These are phyloP conservation scores for Schizopygopsis malacanthus DNA, from an alignment of 2,797 vertebrate species.

Conservation along the genomic window DNA sequence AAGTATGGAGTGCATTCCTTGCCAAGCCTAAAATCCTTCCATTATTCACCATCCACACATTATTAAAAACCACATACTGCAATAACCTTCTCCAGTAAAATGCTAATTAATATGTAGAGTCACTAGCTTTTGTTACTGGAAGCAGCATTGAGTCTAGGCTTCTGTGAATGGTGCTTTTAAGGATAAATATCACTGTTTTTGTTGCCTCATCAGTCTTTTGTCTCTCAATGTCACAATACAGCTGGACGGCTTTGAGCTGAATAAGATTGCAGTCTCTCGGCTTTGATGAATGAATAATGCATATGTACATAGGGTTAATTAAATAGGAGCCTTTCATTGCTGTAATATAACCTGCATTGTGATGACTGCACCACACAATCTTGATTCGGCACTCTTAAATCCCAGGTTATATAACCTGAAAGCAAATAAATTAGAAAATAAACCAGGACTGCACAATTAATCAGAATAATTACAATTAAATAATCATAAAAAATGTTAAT, in stretches of 20 bases:
- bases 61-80: background rate
- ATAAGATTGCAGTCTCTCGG: background rate
- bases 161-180: conserved; percentile 15
- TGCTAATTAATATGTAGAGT: conserved; percentile 8
- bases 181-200: background rate
- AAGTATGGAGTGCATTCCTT: background rate
- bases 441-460: background rate
- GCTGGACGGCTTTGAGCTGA: conserved; percentile 1
- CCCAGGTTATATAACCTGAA: background rate
- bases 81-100: background rate
- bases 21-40: background rate
- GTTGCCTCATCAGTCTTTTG: background rate
- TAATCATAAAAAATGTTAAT: background rate
- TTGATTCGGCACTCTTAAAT: background rate
- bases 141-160: background rate
- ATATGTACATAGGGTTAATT: background rate
- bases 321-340: background rate
- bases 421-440: background rate
- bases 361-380: background rate
- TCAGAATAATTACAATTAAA: background rate
- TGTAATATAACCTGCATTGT: background rate
- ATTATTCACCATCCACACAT: background rate
- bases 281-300: background rate
- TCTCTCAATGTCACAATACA: background rate
- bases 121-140: background rate